A percentile compares a stretch with the other conserved stretches of the same genome.
Conservation (phyloP, 1,140 invertebrate genomes). For the Drosophila aff. region DNA sequence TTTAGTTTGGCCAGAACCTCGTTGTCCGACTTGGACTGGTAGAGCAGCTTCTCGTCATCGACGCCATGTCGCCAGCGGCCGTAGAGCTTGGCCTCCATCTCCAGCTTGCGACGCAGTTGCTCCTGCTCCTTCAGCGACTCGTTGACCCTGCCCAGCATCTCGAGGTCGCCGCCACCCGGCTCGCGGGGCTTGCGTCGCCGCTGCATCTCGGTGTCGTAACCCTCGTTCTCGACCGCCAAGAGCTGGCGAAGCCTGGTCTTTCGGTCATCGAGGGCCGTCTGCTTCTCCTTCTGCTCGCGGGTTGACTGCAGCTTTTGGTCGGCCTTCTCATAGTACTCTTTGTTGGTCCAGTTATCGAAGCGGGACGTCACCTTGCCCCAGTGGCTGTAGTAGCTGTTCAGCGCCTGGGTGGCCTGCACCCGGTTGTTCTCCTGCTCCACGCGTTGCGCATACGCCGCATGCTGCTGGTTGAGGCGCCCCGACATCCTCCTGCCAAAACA, state of each 20-base stretch:
- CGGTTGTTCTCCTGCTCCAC: slow-evolving; percentile 72
- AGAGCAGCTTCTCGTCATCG: slow-evolving; percentile 81
- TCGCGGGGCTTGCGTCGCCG: slow-evolving; percentile 32
- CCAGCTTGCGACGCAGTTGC: slow-evolving; percentile 85
- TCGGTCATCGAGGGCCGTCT: slow-evolving; percentile 84
- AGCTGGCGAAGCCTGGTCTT: slow-evolving; percentile 86
- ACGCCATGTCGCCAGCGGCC: slow-evolving; percentile 85
- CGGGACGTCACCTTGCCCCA: slow-evolving; percentile 82
- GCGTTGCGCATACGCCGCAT: slow-evolving; percentile 70
- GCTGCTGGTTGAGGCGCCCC: slow-evolving; percentile 70
- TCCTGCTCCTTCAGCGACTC: slow-evolving; percentile 81
- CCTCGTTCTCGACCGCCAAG: slow-evolving; percentile 85
- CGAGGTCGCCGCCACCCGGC: slow-evolving; percentile 29
- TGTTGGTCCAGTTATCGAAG: slow-evolving; percentile 86
- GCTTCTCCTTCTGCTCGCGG: slow-evolving; percentile 84
- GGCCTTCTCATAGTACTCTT: slow-evolving; percentile 85
- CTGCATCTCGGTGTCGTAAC: slow-evolving; percentile 85
- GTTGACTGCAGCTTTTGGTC: slow-evolving; percentile 80
- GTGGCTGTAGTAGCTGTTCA: slow-evolving; percentile 80
- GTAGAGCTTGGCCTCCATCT: slow-evolving; percentile 86
- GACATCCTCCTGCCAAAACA: slow-evolving; percentile 86
- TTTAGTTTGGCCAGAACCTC: slow-evolving; percentile 85
- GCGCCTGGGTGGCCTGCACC: slow-evolving; percentile 68
- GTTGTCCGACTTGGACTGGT: slow-evolving; percentile 75
- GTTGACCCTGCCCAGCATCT: slow-evolving; percentile 84